Percentiles rank a stretch among this genome's conserved stretches.
Conservation (phyloP, 2,797 vertebrate genomes). For the Sebastes cheni region DNA sequence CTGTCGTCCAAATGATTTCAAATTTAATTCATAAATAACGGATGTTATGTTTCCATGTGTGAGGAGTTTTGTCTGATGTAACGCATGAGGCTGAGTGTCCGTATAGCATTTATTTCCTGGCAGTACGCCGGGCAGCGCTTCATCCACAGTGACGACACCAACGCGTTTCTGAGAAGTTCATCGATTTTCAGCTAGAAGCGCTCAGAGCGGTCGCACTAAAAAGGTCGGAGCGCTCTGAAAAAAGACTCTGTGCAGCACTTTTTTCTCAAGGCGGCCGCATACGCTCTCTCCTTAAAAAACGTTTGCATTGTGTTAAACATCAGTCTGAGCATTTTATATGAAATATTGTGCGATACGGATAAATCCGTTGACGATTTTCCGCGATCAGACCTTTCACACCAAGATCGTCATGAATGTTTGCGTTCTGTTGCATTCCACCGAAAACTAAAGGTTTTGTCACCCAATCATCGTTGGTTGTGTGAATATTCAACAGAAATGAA, state of each 20-base stretch:
- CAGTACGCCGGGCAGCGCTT: too few relatives aligned
- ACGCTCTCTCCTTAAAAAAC: too few relatives aligned
- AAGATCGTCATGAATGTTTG: not conserved
- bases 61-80: not conserved
- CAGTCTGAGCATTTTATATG: not conserved
- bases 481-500: not conserved
- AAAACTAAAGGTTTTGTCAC: not conserved
- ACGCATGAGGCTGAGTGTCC: not conserved
- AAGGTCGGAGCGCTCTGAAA: too few relatives aligned
- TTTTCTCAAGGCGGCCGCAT: too few relatives aligned
- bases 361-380: not conserved
- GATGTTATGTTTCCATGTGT: not conserved
- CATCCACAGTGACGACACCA: not conserved
- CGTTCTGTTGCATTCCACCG: not conserved
- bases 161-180: not conserved
- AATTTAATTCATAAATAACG: not conserved
- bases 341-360: not conserved
- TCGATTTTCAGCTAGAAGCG: not conserved
- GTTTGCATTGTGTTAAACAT: not conserved
- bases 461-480: not conserved
- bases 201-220: not conserved
- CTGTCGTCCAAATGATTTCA: not conserved
- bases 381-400: not conserved
- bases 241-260: too few relatives aligned
- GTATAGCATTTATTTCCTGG: too few relatives aligned